These are phyloP conservation scores for Myotis pilosus DNA, from an alignment of 2,797 vertebrate genomes.

Conservation along the genomic window DNA sequence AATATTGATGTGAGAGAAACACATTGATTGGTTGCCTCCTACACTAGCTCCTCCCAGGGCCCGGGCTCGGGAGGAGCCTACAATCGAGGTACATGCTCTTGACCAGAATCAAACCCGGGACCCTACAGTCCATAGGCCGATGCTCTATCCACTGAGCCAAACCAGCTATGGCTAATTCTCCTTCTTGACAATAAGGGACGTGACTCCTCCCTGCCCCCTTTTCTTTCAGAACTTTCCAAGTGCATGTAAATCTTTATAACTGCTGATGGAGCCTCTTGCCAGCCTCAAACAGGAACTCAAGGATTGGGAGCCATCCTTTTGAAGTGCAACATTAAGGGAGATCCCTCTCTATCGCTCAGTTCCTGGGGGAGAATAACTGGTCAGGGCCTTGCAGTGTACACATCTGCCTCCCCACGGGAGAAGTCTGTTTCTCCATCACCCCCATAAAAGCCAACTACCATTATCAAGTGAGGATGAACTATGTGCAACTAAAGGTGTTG, in stretches of 20 bases:
- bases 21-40: too few species aligned
- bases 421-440: not conserved
- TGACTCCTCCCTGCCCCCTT: not conserved
- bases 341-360: not conserved
- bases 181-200: not conserved
- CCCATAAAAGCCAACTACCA: not conserved
- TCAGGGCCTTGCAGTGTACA: not conserved
- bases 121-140: fast-evolving
- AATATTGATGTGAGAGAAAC: too few species aligned
- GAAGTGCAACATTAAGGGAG: not conserved
- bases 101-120: too few species aligned
- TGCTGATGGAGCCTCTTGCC: not conserved
- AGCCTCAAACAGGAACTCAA: not conserved
- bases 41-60: too few species aligned
- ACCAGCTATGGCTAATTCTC: not conserved
- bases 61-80: too few species aligned
- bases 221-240: not conserved
- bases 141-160: too few species aligned
- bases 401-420: not conserved
- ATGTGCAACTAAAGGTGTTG: not conserved
- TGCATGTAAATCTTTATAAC: not conserved
- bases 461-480: not conserved
- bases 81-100: too few species aligned
- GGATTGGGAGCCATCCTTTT: not conserved
- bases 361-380: not conserved